Evolutionary conservation across 2,888 invertebrate species (phyloP), one percentile per base, ranked within the genome.

Genomic region (Glyphotaelius pellucidus): DNA sequence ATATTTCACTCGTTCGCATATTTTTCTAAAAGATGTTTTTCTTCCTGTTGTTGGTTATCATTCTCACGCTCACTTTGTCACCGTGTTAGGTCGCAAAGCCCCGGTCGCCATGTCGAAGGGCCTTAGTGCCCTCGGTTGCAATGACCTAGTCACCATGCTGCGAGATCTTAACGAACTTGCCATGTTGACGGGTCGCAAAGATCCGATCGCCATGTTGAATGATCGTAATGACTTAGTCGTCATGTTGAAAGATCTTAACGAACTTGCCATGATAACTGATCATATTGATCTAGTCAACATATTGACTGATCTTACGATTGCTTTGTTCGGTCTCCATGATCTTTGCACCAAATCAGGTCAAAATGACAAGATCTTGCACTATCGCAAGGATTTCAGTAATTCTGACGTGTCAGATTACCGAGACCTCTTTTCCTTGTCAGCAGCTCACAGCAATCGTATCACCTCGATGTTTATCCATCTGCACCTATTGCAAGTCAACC

Each of bases 11-110:
- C 85, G 92, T 92, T 93, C 80, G 90, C 90, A 90, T 93, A 93
- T 92, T 93, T 91, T 93, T 93, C 93, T 93, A 92, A 90, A 84
- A 35, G 67, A 91, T 90, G 84, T 93, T 91, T 89, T 91, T 84
- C 84, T 87, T 88, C 80, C 91, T 81, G 86, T 90, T 90, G 89
- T 88, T 32, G 83, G 42, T 67, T 79, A 83, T 90, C 88, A n/a
- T 84, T n/a, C 32, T 47, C 80, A 52, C 90, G 47, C 80, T 88
- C 87, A 80, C 80, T 19, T 25, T 30, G 0, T 86, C 31, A 86
- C 86, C 80, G 52, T 90, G 38, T 79, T 42, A 67, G 67, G 67
- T 67, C 32, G 15, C 25, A 67, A 67, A 25, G 7, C 25, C 47
- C 42, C 15, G n/a, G 11, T 12, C 11, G 14, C 31, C 67, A 67